Base-by-base conservation (phyloP, 1,140 invertebrate species). In the Aphis craccivora region DNA sequence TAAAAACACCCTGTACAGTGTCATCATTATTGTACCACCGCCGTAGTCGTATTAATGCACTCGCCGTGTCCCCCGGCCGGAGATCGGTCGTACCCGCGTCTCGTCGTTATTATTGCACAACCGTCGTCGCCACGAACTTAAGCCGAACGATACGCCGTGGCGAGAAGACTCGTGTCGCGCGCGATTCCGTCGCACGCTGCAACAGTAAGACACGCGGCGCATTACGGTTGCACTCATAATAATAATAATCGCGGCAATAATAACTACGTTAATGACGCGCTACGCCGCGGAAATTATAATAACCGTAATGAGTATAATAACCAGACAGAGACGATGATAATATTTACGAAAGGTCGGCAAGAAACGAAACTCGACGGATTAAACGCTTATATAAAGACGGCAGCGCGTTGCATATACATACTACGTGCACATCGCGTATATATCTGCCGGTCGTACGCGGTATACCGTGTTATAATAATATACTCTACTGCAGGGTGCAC, bases 311-410 rank as follows among this genome's bases (percentile, higher is more conserved):
- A 76, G 60, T 67, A 67, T 35, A 35, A 76, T 35, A 35, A 76
- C 25, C 23, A 76, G 22, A 83, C 43, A 8, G 37, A 14, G 22
- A 48, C 22, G 81, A 83, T 48, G 18, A 83, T 92, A 40, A 83
- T 83, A 83, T 92, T 83, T 83, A 48, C 90, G n/a, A 37, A 92
- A 81, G 43, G 25, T 76, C 90, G 90, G 6, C 40, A 92, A 92
- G 76, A 91, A 40, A 43, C 51, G 88, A 51, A 51, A 55, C 88
- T n/a, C 53, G 23, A 40, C 90, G 67, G 90, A 92, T 92, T 92
- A 92, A 92, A 91, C 67, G 90, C 60, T 81, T 92, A 40, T 40
- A 3, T 40, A 55, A 92, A 84, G 76, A 92, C 81, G 81, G 23
- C 48, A 35, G n/a, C n/a, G 45, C 11, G n/a, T n/a, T 48, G 76